Evolutionary conservation across 2,888 invertebrate genomes (phyloP), one percentile per base, ranked within the genome.

Genomic region (Pristionchus fissidentatus): DNA sequence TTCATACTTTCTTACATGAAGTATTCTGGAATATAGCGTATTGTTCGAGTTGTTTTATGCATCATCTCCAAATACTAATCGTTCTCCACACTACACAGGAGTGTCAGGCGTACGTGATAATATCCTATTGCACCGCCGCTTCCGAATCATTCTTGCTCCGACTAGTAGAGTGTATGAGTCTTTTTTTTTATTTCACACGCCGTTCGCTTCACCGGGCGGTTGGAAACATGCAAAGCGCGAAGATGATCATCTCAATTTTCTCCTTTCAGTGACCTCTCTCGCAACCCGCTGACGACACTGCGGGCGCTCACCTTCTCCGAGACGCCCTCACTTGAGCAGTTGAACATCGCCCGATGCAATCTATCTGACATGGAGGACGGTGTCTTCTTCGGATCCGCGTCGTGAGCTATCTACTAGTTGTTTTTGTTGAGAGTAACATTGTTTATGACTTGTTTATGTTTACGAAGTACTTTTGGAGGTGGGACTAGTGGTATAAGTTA

Each of bases 301-400:
- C 22, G 35, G 3, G 70, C 83, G 26, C 73, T 83, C 8, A 19
- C 32, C 15, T 73, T 83, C 55, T 32, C 52, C 1, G 41, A 46
- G 26, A 57, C 83, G 19, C 83, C 83, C 15, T 35, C 32, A 3
- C 73, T 83, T 1, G 22, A 22, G 7, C 2, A 29, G 2, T 52
- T 83, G 19, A 57, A 66, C 22, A 26, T 83, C 1, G 49, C 73
- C 3, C 32, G 83, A 52, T 83, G 83, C 32, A 41, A 26, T 38
- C 49, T 83, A 15, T 41, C 38, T 15, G 43, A 46, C 26, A 70
- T 83, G 70, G 70, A 83, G n/a, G 83, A 83, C 29, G 83, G 83
- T 0, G 83, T 73, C 1, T 83, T 83, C 55, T 83, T 52, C 41
- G 83, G 80, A 29, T 4, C 62, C 4, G 41, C n/a, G 29, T 26